Evolutionary conservation across 92 coral and sea anemone species (phyloP).

Genomic region (Meandrina meandrites): DNA sequence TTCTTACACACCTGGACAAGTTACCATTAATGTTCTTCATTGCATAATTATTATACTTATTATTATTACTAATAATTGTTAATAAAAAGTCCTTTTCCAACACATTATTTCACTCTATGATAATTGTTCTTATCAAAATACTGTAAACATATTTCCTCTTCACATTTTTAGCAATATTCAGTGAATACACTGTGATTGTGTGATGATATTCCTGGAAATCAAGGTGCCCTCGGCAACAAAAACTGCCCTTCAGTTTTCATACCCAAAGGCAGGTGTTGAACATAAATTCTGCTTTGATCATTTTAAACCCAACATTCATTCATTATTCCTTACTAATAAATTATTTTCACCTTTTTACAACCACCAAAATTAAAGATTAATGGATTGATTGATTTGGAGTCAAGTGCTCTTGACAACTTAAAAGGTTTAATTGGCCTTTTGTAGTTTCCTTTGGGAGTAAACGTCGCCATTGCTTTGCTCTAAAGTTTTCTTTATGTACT

Average conservation of each 20-base stretch:
- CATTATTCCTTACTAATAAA: background rate
- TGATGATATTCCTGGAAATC: background rate
- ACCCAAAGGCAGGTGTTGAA: background rate
- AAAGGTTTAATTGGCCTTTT: slow-evolving; percentile 4
- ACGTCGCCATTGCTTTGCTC: slow-evolving; percentile 26
- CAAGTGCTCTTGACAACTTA: background rate
- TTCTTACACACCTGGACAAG: background rate
- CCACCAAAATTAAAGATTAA: background rate
- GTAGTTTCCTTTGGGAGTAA: background rate
- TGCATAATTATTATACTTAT: background rate
- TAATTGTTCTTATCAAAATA: background rate
- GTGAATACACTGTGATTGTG: background rate
- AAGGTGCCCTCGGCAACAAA: background rate
- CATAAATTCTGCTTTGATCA: background rate
- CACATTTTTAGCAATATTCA: background rate
- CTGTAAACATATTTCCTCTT: background rate
- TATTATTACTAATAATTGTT: background rate
- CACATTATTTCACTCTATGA: background rate
- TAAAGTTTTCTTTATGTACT: slow-evolving; percentile 69
- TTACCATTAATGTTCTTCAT: background rate
- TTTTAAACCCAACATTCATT: background rate
- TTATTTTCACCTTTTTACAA: background rate
- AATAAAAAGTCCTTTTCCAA: background rate
- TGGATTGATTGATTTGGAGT: background rate
- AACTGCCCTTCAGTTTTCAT: slow-evolving; percentile 24